These are phyloP conservation scores for Lacerta viridis DNA, from an alignment of 2,797 vertebrate species.

Conservation along the genomic window DNA sequence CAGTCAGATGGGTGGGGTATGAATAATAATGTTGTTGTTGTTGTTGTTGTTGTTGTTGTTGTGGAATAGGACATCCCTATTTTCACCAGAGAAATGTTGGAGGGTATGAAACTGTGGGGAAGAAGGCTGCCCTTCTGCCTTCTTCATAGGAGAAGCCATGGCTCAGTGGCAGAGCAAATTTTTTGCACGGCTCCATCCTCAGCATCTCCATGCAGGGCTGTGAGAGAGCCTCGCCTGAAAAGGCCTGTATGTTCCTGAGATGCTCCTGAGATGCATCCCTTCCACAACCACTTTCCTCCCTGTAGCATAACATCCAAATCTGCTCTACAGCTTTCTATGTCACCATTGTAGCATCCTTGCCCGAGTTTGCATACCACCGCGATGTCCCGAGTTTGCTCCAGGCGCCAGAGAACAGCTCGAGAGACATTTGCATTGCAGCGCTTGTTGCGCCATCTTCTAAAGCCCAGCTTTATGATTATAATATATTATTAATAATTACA, in stretches of 20 bases:
- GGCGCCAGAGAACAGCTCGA: too few relatives aligned
- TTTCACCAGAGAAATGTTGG: background rate
- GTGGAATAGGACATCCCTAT: too few relatives aligned
- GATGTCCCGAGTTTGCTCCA: background rate
- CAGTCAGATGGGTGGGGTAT: too few relatives aligned
- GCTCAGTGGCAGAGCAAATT: background rate
- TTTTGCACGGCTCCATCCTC: too few relatives aligned
- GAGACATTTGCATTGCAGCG: background rate
- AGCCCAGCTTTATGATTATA: constrained; percentile 2
- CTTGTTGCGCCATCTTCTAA: background rate
- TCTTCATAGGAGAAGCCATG: background rate
- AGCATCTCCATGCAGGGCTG: background rate
- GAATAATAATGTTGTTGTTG: too few relatives aligned
- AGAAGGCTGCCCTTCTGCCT: background rate
- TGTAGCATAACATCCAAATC: background rate
- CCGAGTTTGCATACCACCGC: background rate
- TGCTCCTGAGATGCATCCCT: background rate
- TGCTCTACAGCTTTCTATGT: background rate
- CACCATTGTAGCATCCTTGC: background rate
- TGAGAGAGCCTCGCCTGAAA: background rate
- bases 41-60: too few relatives aligned
- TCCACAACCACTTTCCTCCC: background rate
- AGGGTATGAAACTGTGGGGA: too few relatives aligned
- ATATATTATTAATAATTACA: constrained; percentile 17
- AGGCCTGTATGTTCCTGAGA: background rate